Conservation (phyloP, 2,113 vertebrate species). For the Ardeotis arabs region DNA sequence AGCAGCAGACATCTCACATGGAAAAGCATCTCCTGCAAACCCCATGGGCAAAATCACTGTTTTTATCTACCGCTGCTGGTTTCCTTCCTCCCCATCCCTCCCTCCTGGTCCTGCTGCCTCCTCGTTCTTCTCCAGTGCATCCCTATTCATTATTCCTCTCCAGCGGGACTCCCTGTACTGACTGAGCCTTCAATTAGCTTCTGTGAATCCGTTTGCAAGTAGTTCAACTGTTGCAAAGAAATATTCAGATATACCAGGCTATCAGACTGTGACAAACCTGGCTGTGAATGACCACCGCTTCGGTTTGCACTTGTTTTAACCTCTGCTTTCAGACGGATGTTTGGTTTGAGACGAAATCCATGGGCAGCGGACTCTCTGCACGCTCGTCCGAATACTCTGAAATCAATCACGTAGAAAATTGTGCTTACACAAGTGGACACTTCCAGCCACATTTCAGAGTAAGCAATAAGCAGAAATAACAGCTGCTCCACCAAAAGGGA, state of each 20-base stretch:
- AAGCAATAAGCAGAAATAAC: neutral
- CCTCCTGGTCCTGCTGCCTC: neutral
- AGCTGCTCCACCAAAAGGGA: neutral
- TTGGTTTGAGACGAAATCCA: conserved; percentile 37
- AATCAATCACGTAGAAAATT: conserved; percentile 32
- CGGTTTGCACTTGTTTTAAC: conserved; percentile 29
- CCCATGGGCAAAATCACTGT: neutral
- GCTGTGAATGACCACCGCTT: neutral
- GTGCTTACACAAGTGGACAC: neutral
- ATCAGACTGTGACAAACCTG: conserved; percentile 33
- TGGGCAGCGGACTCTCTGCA: neutral
- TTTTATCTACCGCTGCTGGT: neutral
- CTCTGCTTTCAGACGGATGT: conserved; percentile 29
- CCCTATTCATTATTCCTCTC: conserved; percentile 19
- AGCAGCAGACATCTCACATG: neutral
- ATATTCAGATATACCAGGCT: neutral
- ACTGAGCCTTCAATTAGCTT: conserved; percentile 13
- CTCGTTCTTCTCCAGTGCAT: conserved; percentile 44
- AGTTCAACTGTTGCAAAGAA: neutral
- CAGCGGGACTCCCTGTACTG: conserved; percentile 17
- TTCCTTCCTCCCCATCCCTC: neutral
- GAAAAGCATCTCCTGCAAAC: neutral
- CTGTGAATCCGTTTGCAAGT: neutral
- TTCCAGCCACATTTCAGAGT: neutral
- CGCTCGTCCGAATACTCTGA: conserved; percentile 15